These are phyloP conservation scores for Dreissena polymorpha DNA, from an alignment of 1,140 invertebrate species.

Conservation along the genomic window DNA sequence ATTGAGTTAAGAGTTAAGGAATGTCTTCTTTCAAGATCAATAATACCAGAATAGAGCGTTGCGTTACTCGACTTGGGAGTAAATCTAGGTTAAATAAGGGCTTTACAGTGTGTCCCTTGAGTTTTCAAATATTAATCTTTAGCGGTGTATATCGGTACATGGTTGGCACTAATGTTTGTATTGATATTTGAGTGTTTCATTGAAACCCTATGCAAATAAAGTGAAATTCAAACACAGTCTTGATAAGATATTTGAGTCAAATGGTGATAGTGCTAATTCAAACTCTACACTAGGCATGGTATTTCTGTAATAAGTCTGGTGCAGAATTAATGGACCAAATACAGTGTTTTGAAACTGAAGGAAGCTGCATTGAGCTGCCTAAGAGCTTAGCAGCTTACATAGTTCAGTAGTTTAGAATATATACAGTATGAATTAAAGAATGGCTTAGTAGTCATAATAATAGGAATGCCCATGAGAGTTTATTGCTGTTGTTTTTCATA, in stretches of 20 bases:
- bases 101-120: background rate
- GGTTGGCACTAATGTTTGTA: background rate
- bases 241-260: constrained; percentile 1
- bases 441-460: too few species aligned
- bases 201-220: background rate
- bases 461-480: too few species aligned
- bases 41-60: background rate
- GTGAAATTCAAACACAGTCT: background rate
- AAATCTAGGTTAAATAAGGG: constrained; percentile 4
- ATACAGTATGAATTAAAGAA: too few species aligned
- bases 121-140: constrained; percentile 4
- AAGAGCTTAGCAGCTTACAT: too few species aligned
- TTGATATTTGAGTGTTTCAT: background rate
- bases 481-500: too few species aligned
- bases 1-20: constrained; percentile 9
- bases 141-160: background rate
- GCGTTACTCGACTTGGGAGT: background rate
- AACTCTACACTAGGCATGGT: too few species aligned
- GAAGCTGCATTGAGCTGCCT: too few species aligned
- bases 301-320: too few species aligned
- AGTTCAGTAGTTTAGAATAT: too few species aligned
- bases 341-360: too few species aligned
- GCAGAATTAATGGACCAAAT: too few species aligned
- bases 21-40: background rate
- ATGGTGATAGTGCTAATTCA: too few species aligned